Conservation (phyloP, 2,888 invertebrate genomes). For the Theretra japonica region DNA sequence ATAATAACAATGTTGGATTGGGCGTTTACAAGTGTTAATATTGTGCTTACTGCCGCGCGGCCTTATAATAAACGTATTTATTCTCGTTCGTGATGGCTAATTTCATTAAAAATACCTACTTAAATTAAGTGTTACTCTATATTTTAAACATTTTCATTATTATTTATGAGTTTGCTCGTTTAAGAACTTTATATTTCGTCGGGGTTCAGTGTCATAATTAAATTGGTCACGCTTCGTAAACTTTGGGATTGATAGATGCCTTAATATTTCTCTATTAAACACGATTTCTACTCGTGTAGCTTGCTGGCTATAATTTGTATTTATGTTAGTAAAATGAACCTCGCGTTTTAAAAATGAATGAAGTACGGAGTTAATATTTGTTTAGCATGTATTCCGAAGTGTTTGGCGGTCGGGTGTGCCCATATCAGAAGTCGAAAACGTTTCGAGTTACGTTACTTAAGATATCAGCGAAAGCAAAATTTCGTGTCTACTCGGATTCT, state of each 20-base stretch:
- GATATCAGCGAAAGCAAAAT: conserved; percentile 26
- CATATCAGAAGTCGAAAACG: conserved; percentile 17
- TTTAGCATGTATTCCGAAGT: neutral
- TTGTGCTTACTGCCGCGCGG: conserved; percentile 36
- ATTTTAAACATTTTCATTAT: conserved; percentile 34
- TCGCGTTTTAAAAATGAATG: neutral
- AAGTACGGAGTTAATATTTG: neutral
- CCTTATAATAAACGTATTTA: conserved; percentile 39
- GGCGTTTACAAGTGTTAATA: conserved; percentile 36
- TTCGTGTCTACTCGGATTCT: conserved; percentile 30
- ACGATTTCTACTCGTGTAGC: conserved; percentile 28
- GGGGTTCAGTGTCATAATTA: conserved; percentile 48
- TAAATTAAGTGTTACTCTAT: conserved; percentile 33
- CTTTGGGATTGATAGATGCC: conserved; percentile 50
- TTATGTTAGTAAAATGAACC: neutral
- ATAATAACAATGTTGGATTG: conserved; percentile 35
- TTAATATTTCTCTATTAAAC: conserved; percentile 39
- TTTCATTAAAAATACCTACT: conserved; percentile 38
- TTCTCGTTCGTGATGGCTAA: conserved; percentile 35
- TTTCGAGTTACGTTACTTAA: conserved; percentile 26
- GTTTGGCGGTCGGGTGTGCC: neutral
- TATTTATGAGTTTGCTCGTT: conserved; percentile 34
- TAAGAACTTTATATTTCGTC: conserved; percentile 34
- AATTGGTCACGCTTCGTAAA: conserved; percentile 50
- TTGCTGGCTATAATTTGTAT: conserved; percentile 31